Base-by-base conservation (phyloP, 2,888 invertebrate species). In the Rugalucina vietnamica region DNA sequence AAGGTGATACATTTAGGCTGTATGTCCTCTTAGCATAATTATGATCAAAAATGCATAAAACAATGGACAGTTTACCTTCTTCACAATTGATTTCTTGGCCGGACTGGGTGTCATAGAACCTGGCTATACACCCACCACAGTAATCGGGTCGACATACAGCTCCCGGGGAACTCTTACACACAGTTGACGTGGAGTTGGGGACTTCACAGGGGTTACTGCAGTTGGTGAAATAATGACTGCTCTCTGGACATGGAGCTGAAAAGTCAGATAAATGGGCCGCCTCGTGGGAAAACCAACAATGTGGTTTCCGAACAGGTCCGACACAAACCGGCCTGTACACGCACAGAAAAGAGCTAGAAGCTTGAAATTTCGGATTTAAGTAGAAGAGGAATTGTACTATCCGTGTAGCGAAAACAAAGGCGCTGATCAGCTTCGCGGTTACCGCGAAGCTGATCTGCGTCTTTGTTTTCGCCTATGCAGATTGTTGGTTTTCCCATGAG, bases 71-170 rank as follows among this genome's bases (percentile, higher is more conserved):
- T 29, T 27, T 49, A 80, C 79, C 74, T 39, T 36, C 34, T 43
- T 80, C 69, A 32, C 79, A 80, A 39, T 69, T 65, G 18, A 80
- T 39, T 75, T 80, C 80, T 70, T 75, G 65, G n/a, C 75, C 70
- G 5, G 8, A 27, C 36, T 18, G 21, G 1, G 34, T 39, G 36
- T 80, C 75, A 54, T 36, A 75, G 50, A 80, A 80, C 29, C 80
- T 57, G 21, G 80, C 75, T 0, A 80, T 43, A 70, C 80, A 80
- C n/a, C 75, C 80, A 18, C 80, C 80, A 32, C 80, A 80, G 43
- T 80, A 80, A 10, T 80, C 80, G 0, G 80, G 80, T 21, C 43
- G 37, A 75, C 80, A 80, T 32, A n/a, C 69, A 21, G 75, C 70
- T 10, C 69, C 39, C 21, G 29, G 75, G n/a, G 49, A 49, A 8